Evolutionary conservation across 2,113 vertebrate genomes (phyloP), one percentile per base, ranked within the genome.

Genomic region (Lipotes vexillifer): DNA sequence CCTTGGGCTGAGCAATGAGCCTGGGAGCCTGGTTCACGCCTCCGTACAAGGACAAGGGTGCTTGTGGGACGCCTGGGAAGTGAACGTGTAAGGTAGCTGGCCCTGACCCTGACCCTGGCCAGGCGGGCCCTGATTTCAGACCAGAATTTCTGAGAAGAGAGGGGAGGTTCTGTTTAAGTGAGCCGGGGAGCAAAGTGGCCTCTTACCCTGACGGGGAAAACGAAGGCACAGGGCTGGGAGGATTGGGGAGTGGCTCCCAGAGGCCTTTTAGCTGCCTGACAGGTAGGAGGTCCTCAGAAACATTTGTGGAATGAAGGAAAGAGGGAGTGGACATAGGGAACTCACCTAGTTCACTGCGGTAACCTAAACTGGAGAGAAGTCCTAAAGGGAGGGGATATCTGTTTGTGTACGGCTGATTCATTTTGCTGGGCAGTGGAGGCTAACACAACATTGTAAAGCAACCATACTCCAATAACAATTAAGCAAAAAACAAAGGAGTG

Each of bases 171-270:
- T 77, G 59, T 63, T 23, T 44, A 66, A 57, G 36, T 12, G 36
- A 55, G 77, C 11, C 0, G 20, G 0, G 14, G 20, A 27, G 38
- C 1, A 6, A 87, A 61, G 29, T 3, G 23, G 36, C 29, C 44
- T 14, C 57, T 78, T 81, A 8, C 49, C 0, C 4, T 6, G 1
- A 18, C 44, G 23, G n/a, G 72, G 41, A 85, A 49, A 27, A 36
- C 0, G 2, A 2, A 8, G 44, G 31, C 27, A 5, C 7, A 0
- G 15, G 29, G 33, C 18, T 6, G 52, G 18, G 52, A 20, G 52
- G 52, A 15, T 15, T 55, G 52, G 52, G 52, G 17, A 4, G 14
- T 52, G 61, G 69, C 36, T 63, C 82, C 77, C 63, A 9, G 75
- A 65, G 55, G 38, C 5, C 55, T 25, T 33, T 23, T 2, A 59